Evolutionary conservation across 2,797 vertebrate species (phyloP).

Genomic region (Ciconia nigra): DNA sequence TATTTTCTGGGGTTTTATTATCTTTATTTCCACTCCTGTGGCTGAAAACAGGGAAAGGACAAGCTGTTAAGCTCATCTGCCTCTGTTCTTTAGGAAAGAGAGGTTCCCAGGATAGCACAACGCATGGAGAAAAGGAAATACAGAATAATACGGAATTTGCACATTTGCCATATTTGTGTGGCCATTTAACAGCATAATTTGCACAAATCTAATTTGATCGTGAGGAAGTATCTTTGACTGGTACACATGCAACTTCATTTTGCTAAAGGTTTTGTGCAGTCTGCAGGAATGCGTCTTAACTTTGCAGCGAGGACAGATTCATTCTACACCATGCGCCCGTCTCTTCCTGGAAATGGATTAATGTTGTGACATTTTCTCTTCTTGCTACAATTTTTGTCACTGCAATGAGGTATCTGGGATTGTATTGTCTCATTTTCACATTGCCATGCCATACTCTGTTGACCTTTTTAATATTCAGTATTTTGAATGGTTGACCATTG

Average conservation of each 20-base stretch:
- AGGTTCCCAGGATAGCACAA: neutral
- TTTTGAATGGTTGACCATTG: constrained; percentile 65
- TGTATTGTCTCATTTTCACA: constrained; percentile 61
- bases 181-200: neutral
- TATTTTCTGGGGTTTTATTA: neutral
- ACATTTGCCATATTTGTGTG: neutral
- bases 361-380: constrained; percentile 70
- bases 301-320: neutral
- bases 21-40: neutral
- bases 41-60: neutral
- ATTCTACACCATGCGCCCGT: neutral
- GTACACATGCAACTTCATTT: neutral
- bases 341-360: constrained; percentile 42
- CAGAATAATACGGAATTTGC: rapidly evolving
- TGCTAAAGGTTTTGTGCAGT: neutral
- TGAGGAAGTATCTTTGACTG: neutral
- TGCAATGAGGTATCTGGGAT: constrained; percentile 43
- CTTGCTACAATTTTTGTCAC: constrained; percentile 58
- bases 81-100: neutral
- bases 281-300: neutral
- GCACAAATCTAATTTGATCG: rapidly evolving
- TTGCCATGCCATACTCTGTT: constrained; percentile 32
- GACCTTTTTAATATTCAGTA: constrained; percentile 78
- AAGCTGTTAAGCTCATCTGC: neutral
- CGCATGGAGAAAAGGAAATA: neutral